Base-by-base conservation (phyloP, 2,888 invertebrate species). In the Graphium colonna region DNA sequence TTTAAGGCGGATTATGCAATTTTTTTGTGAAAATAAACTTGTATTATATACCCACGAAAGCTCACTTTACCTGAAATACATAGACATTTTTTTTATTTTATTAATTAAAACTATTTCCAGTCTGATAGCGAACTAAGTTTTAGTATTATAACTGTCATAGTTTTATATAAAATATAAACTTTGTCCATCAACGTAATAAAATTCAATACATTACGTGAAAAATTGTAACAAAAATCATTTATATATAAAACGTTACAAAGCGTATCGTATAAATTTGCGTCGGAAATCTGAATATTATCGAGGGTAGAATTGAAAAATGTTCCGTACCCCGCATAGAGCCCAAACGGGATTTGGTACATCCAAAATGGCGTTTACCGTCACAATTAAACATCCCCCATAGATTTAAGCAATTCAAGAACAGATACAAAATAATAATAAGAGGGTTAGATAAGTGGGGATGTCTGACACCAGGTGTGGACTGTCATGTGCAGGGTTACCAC, bases 401-500 rank as follows among this genome's bases (percentile, higher is more conserved):
- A 79, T 78, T 81, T 75, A 78, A 77, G 69, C 77, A 76, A 84
- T 86, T 87, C 86, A 87, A 77, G 85, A 87, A 87, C 86, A 89
- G 88, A 89, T 86, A 89, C 87, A 85, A 85, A 82, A 81, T 87
- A 87, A 88, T 88, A 87, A 88, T 87, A 86, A 76, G 77, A 75
- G 72, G 79, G 75, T 76, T 67, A 71, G 65, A 12, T 67, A 68
- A 73, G 82, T 75, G 77, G 82, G 82, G 83, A 69, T 72, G 75
- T 68, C 67, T 64, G 67, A 60, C 69, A 69, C 86, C 88, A 86
- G 88, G 88, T 87, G 85, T 84, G 80, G 74, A 75, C 74, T 71
- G 71, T 71, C 75, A 64, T 52, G 54, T 53, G 68, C 79, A 77
- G 79, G 76, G 79, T 67, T 61, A 64, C 74, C 63, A 80, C 87